Percentiles rank a stretch among this genome's conserved stretches.
phyloP scores from a whole-genome alignment of 30 jellyfish, hydroid and myxozoan genomes.

The Catostylus mosaicus region DNA sequence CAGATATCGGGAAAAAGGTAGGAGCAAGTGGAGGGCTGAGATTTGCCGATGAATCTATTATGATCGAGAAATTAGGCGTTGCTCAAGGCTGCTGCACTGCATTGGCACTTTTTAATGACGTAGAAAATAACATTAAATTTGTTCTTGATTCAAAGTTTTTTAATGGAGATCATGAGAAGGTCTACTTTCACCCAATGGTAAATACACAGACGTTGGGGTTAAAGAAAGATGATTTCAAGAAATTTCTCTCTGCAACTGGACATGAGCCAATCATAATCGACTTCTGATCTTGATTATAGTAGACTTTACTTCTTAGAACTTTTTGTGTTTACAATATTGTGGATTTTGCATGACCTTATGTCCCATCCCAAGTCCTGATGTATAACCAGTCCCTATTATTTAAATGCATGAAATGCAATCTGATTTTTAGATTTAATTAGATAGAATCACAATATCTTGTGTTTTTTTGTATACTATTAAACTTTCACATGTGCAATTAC shows the following conservation, averaged over 20 bases:
- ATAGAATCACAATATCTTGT: too few relatives aligned
- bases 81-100: constrained; percentile 97
- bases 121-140: constrained; percentile 52
- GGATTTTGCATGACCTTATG: too few relatives aligned
- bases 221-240: constrained; percentile 65
- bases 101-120: constrained; percentile 77
- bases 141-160: constrained; percentile 76
- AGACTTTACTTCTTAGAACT: too few relatives aligned
- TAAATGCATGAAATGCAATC: too few relatives aligned
- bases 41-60: constrained; percentile 87
- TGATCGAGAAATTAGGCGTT: constrained; percentile 92
- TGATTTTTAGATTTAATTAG: too few relatives aligned
- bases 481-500: too few relatives aligned
- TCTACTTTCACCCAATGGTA: constrained; percentile 92
- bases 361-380: too few relatives aligned
- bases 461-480: too few relatives aligned
- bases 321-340: too few relatives aligned
- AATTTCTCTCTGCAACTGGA: constrained; percentile 74
- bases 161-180: constrained; percentile 55
- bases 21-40: constrained; percentile 93
- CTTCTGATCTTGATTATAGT: background rate
- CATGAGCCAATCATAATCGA: constrained; percentile 71
- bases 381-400: too few relatives aligned
- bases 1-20: constrained; percentile 71
- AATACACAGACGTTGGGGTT: constrained; percentile 88